Evolutionary conservation across 2,797 vertebrate species (phyloP).

Genomic region (Falco berigora): DNA sequence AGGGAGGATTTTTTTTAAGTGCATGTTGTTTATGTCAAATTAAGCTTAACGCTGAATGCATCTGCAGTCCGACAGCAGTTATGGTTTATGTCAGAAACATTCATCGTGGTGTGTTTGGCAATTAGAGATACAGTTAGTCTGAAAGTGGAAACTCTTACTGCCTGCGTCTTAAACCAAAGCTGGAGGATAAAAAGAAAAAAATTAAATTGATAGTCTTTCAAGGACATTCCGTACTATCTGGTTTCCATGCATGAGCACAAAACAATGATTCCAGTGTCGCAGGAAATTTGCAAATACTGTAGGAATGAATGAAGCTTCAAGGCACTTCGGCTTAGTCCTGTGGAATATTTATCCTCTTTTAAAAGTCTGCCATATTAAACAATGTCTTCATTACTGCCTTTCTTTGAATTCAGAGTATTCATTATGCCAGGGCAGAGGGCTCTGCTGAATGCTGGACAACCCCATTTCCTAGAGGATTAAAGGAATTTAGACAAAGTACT

Average conservation of each 20-base stretch:
- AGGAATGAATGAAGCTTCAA: not conserved
- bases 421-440: not conserved
- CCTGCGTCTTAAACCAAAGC: slow-evolving; percentile 47
- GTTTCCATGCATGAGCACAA: slow-evolving; percentile 37
- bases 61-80: not conserved
- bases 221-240: slow-evolving; percentile 66
- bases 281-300: slow-evolving; percentile 30
- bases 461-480: not conserved
- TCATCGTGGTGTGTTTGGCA: slow-evolving; percentile 38
- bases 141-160: slow-evolving; percentile 60
- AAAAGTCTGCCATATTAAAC: slow-evolving; percentile 20
- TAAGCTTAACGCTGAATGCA: not conserved
- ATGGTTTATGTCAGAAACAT: not conserved
- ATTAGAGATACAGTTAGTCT: not conserved
- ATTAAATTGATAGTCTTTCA: slow-evolving; percentile 58
- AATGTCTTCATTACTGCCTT: not conserved
- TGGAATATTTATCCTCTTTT: not conserved
- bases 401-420: not conserved
- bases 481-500: not conserved
- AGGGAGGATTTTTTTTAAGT: not conserved
- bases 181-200: slow-evolving; percentile 26
- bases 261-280: slow-evolving; percentile 36
- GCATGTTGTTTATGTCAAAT: not conserved
- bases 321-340: not conserved
- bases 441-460: not conserved